Evolutionary conservation across 2,113 vertebrate genomes (phyloP).

Genomic region (Corapipo altera): DNA sequence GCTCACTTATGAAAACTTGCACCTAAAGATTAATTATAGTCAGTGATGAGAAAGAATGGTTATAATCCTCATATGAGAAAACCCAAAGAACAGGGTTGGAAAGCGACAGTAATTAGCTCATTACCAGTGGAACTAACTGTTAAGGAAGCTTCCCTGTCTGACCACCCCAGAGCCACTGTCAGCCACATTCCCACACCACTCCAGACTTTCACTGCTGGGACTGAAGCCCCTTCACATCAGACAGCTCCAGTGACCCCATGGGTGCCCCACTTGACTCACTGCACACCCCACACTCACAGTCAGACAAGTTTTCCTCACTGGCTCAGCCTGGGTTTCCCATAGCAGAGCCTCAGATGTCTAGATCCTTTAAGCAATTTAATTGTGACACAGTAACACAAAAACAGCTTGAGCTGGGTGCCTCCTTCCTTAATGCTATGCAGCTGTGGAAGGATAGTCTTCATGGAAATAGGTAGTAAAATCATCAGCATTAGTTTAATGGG

Average conservation of each 20-base stretch:
- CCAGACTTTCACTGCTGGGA: neutral
- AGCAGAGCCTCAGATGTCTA: neutral
- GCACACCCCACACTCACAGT: neutral
- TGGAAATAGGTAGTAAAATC: neutral
- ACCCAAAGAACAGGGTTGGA: neutral
- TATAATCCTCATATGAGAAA: neutral
- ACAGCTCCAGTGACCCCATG: fast-evolving
- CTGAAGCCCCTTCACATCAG: fast-evolving
- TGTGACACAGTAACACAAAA: neutral
- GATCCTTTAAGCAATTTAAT: neutral
- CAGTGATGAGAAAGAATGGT: neutral
- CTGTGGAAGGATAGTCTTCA: neutral
- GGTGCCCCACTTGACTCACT: neutral
- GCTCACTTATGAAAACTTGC: neutral
- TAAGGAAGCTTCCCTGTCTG: neutral
- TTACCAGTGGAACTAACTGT: neutral
- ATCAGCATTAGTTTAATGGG: neutral
- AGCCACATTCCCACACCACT: neutral
- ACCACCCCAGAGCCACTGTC: neutral
- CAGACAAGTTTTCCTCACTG: neutral
- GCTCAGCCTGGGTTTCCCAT: neutral
- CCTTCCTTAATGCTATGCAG: neutral
- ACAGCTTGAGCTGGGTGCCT: neutral
- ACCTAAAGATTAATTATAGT: neutral
- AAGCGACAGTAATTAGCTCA: neutral